Base-by-base conservation (phyloP, 2,113 vertebrate genomes). In the Sebastes fasciatus region DNA sequence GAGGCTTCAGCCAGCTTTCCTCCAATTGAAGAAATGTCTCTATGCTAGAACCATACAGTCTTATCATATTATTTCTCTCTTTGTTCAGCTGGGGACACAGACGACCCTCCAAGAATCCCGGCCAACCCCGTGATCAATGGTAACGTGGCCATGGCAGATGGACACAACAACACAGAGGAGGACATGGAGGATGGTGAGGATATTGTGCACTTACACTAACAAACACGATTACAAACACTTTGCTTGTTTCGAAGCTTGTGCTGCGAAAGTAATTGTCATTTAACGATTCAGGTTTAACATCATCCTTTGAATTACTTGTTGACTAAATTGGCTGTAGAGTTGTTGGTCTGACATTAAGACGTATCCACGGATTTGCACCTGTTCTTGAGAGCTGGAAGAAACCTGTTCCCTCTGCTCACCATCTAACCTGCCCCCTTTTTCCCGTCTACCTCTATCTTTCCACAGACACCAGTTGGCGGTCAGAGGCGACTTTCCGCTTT, bases 161-260 rank as follows among this genome's bases (percentile, higher is more conserved):
- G 98, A 70, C 98, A 99, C 89, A 98, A 97, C 93, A 99, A 97
- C 94, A 96, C 97, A 61, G 98, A 99, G 89, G 98, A 99, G 88
- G 98, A 99, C 78, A 99, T 99, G 98, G 98, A 99, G 90, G 98
- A 99, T 57, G 98, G 98, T 99, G 86, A 96, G 97, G n/a, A 71
- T 14, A 40, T 63, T 42, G 40, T 46, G 14, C n/a, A n/a, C 23
- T 49, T 52, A 49, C 42, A 43, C 6, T 4, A 23, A 19, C 17
- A 45, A 26, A 74, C 21, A 14, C 2, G 0, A n/a, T 8, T 16
- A 48, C 14, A 61, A 45, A 58, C 10, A n/a, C 5, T 48, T n/a
- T 8, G 1, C 23, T 54, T 46, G 8, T 34, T 72, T 46, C 8
- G 7, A 55, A 61, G 17, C 40, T 49, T 51, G n/a, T 23, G 13